These are phyloP conservation scores for Chloroclystis v-ata DNA, from an alignment of 2,888 invertebrate species.

Conservation along the genomic window DNA sequence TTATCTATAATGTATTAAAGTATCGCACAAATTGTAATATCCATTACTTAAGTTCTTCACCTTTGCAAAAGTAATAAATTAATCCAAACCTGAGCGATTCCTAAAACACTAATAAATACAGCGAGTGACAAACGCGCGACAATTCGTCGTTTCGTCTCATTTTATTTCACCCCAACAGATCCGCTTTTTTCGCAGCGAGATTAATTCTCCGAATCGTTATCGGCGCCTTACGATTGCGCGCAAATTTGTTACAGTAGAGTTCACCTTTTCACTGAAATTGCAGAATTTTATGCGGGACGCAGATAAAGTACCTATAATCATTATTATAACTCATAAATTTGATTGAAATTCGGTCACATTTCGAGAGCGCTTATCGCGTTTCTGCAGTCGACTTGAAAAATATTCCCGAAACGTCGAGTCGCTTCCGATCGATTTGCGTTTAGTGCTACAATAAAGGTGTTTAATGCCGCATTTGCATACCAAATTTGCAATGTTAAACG, in stretches of 20 bases:
- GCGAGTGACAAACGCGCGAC: slow-evolving; percentile 46
- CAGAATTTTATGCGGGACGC: slow-evolving; percentile 68
- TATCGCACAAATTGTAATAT: no score
- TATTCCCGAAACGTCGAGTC: slow-evolving; percentile 58
- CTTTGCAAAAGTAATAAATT: slow-evolving; percentile 8
- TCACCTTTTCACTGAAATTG: slow-evolving; percentile 76
- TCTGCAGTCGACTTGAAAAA: slow-evolving; percentile 76
- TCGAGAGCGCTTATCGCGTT: slow-evolving; percentile 67
- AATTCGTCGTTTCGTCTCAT: slow-evolving; percentile 51
- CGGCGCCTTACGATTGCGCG: slow-evolving; percentile 71
- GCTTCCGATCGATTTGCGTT: slow-evolving; percentile 72
- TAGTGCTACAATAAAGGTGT: slow-evolving; percentile 67
- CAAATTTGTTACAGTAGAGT: slow-evolving; percentile 74
- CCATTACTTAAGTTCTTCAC: no score
- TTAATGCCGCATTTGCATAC: slow-evolving; percentile 65
- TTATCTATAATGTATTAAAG: no score
- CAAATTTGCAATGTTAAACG: slow-evolving; percentile 49
- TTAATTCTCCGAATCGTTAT: slow-evolving; percentile 74
- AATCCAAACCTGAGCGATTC: slow-evolving; percentile 36
- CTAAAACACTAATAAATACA: slow-evolving; percentile 45
- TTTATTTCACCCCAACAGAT: slow-evolving; percentile 41
- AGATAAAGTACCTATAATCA: slow-evolving; percentile 76
- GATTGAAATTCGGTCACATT: slow-evolving; percentile 77
- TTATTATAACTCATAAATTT: slow-evolving; percentile 78
- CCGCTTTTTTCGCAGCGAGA: slow-evolving; percentile 61